phyloP scores from a whole-genome alignment of 2,113 vertebrate species.

The Tachysurus fulvidraco region DNA sequence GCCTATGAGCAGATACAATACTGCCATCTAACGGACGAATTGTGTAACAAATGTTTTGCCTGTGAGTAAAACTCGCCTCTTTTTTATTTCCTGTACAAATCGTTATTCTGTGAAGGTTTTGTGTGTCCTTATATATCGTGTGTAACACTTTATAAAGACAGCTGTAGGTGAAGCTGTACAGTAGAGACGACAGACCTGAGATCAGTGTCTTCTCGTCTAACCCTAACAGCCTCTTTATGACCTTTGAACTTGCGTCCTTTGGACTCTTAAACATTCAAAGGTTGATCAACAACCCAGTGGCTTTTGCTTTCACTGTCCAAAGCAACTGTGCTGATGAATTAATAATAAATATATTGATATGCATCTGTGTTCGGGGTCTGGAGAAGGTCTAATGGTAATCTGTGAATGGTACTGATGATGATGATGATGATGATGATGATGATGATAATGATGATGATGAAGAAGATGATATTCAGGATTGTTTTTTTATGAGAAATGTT shows the following conservation, averaged over 20 bases:
- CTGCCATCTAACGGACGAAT: conserved; percentile 61
- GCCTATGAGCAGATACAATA: conserved; percentile 50
- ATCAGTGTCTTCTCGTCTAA: neutral
- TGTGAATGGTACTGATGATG: neutral
- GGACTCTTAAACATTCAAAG: neutral
- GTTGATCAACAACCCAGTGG: neutral
- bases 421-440: neutral
- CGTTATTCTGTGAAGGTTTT: too few species aligned
- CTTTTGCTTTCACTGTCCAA: neutral
- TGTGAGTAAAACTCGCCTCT: neutral
- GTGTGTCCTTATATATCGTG: neutral
- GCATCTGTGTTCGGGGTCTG: neutral
- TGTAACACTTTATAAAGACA: neutral
- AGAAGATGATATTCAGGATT: neutral
- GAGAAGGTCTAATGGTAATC: neutral
- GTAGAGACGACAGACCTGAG: neutral
- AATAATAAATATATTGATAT: neutral
- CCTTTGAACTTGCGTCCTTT: neutral
- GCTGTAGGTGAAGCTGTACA: neutral
- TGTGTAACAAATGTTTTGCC: neutral
- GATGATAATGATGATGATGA: neutral
- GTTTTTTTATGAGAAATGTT: neutral
- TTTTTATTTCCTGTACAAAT: neutral
- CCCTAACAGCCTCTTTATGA: neutral
- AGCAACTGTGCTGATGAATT: neutral